Evolutionary conservation across 53 echinoderm and acorn worm species (phyloP), one percentile per base, ranked within the genome.

Genomic region (Hippasteria phrygiana): DNA sequence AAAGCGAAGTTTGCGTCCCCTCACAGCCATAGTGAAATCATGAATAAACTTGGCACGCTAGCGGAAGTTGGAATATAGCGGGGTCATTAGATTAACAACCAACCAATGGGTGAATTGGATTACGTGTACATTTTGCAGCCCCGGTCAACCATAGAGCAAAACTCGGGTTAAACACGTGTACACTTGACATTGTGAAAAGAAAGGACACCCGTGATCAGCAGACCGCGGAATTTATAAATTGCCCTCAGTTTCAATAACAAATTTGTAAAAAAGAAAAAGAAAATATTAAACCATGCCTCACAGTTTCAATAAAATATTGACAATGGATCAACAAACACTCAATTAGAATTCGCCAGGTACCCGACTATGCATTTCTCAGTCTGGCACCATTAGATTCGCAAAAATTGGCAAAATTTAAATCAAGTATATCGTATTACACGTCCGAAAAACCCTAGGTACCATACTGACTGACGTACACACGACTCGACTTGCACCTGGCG

Each of bases 11-110:
- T 2, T 63, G 3, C 37, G 37, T 59, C 43, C 43, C 43, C 34
- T 29, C 1, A 4, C 37, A 77, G 42, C n/a, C 35, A 77, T 22
- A 7, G 14, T 51, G 27, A 27, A 50, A 14, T 45, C 9, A 33
- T 18, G 7, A 42, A 4, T 1, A 22, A 12, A 26, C 51, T 51
- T 2, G 3, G 1, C 13, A 10, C 16, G 2, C 51, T 14, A 63
- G 32, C 0, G 46, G 46, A 74, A 54, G n/a, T 53, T 77, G 0
- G 79, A 79, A 56, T 79, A 79, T 62, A 79, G 56, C 79, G 56
- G 79, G 79, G 11, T 39, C 62, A 56, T 56, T 37, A 62, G 59
- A 39, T 27, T 39, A 3, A 13, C 29, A 33, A 76, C 29, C 28
- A 51, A 76, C 76, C 76, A 76, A 76, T 76, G 50, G 14, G 50